These are phyloP conservation scores for Rhodeus uyekii DNA, from an alignment of 2,797 vertebrate species.

Conservation along the genomic window DNA sequence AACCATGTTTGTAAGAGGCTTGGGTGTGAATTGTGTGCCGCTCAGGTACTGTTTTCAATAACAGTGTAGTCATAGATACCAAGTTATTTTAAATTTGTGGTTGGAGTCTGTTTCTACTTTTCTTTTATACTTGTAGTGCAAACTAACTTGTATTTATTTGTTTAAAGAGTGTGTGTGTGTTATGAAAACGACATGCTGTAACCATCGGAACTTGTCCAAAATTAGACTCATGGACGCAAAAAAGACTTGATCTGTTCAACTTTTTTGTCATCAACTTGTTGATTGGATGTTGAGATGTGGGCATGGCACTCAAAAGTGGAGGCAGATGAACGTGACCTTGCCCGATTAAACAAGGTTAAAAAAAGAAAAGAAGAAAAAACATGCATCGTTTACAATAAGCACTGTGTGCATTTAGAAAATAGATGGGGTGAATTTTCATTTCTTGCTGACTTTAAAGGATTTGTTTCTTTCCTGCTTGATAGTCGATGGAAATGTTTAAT, in stretches of 20 bases:
- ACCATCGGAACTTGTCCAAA: background rate
- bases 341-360: no score
- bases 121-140: background rate
- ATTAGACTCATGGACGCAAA: background rate
- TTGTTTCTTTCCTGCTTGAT: background rate
- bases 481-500: background rate
- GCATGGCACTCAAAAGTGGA: background rate
- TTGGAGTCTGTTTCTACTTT: slow-evolving; percentile 5
- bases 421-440: no score
- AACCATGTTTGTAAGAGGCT: slow-evolving; percentile 79
- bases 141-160: slow-evolving; percentile 42
- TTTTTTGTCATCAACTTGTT: background rate
- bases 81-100: slow-evolving; percentile 40
- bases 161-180: slow-evolving; percentile 18
- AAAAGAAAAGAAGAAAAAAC: background rate
- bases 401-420: background rate
- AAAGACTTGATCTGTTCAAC: background rate
- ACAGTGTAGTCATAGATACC: slow-evolving; percentile 82
- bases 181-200: background rate
- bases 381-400: background rate
- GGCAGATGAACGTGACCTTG: no score
- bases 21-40: slow-evolving; percentile 71
- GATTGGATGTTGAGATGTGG: background rate
- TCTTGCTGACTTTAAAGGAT: no score
- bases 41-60: slow-evolving; percentile 86